Evolutionary conservation across 2,888 invertebrate species (phyloP), one percentile per base, ranked within the genome.

Genomic region (Polymixis flavicincta): DNA sequence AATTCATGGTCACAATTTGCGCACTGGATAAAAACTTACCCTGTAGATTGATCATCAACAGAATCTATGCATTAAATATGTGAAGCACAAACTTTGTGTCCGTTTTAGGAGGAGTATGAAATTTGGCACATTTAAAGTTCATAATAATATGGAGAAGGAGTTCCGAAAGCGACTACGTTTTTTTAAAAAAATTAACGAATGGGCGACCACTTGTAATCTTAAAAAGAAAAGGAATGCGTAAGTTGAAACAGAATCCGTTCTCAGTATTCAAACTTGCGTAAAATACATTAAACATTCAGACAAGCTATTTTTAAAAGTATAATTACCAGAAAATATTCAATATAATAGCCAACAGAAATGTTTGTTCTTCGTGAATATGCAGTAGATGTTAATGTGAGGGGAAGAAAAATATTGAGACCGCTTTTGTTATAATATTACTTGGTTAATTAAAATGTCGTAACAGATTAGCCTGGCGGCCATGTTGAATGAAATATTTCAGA

Each of bases 361-460:
- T 86, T 83, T 83, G 86, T 79, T 83, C 55, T 85, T 90, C 86
- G 92, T 92, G 89, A 93, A 93, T 93, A 93, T 93, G 89, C 89
- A 93, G 76, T 71, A 85, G 85, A 92, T 92, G 92, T 82, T 91
- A 92, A 93, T 92, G 82, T 76, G 68, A 67, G 76, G 83, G 83
- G 85, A 89, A 87, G 89, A 89, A 90, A 83, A 92, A 90, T 87
- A 88, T 89, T 87, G 87, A 88, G 87, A 87, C 75, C 73, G 81
- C 71, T 84, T 87, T 86, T 83, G 87, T 90, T 83, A 80, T 87
- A 85, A 87, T 86, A 82, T 85, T 82, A 69, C 80, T 76, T 81
- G 83, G 84, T 85, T 85, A 83, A 84, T 82, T 83, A 83, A 83
- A 86, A 86, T 69, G 76, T 82, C 77, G 78, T 75, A 84, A 85